phyloP scores from a whole-genome alignment of 30 jellyfish, hydroid and myxozoan species.

The Turritopsis rubra region DNA sequence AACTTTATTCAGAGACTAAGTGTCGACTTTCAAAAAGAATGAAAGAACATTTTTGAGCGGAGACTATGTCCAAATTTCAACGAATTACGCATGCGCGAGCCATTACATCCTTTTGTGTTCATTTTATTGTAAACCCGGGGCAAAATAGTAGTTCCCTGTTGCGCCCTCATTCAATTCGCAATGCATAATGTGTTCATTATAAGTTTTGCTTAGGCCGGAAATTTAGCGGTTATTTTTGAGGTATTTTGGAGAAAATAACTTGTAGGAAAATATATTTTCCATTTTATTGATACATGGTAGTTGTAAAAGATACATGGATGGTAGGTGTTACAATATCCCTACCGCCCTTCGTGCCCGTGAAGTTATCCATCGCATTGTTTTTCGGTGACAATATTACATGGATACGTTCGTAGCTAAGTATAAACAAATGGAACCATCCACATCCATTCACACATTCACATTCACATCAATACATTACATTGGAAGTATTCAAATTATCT shows the following conservation, averaged over 20 bases:
- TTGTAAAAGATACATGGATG: too few species aligned
- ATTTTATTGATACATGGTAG: too few species aligned
- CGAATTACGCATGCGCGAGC: conserved; percentile 19
- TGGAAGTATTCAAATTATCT: too few species aligned
- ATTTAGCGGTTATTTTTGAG: too few species aligned
- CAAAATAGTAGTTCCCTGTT: too few species aligned
- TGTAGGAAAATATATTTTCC: too few species aligned
- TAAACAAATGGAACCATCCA: background rate
- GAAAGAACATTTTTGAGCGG: conserved; percentile 1
- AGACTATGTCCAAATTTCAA: conserved; percentile 21
- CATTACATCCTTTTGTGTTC: background rate
- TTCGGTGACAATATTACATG: background rate
- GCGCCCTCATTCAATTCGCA: background rate
- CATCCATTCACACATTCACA: background rate
- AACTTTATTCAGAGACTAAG: conserved; percentile 20
- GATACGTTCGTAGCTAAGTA: background rate
- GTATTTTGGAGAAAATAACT: too few species aligned
- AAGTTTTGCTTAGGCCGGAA: too few species aligned
- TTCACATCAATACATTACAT: too few species aligned
- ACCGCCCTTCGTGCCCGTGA: background rate
- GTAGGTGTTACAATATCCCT: too few species aligned
- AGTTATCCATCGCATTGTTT: background rate
- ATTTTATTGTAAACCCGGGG: background rate
- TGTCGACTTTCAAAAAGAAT: conserved; percentile 15
- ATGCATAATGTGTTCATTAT: too few species aligned